Evolutionary conservation across 2,797 vertebrate species (phyloP), one percentile per base, ranked within the genome.

Genomic region (Prionace glauca): DNA sequence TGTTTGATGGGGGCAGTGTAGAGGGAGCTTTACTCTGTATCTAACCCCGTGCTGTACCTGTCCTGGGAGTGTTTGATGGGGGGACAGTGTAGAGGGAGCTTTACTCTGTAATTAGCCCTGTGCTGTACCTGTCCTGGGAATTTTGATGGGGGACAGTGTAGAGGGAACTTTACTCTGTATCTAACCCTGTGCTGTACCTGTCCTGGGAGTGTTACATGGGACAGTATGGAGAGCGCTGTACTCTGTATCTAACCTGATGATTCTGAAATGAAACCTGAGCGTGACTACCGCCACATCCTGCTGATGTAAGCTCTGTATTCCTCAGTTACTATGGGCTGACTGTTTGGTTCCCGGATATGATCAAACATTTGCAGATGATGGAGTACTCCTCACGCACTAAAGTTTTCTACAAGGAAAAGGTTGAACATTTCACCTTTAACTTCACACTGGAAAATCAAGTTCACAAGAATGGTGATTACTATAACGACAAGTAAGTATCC

Each of bases 311-410:
- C 87, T 50, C 3, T n/a, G 71, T 71, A 0, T 0, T 41, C 91
- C 93, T 20, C 96, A 99, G 99, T 96, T 99, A 99, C 97, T 99
- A 99, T 0, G 99, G 99, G 65, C 97, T 99, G 97, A 99, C 99
- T 0, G 99, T 99, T 77, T 99, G 99, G 99, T 99, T 99, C 97
- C 99, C 99, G 0, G 99, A 99, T 97, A 99, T 99, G 99, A 99
- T 99, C 96, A 99, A 99, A 97, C 98, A 99, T 96, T 97, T 99
- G 95, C 99, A 99, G 97, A 97, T 98, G 97, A 98, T 99, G 67
- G 99, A 99, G 96, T 99, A 99, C 0, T 97, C 98, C 0, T 98
- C 98, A 0, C 98, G 99, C 96, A 99, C 99, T 22, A 99, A 98
- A 96, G 97, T 98, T 95, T 99, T 99, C 95, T 96, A 97, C 12